phyloP scores from a whole-genome alignment of 2,113 vertebrate species.

The Solea solea region DNA sequence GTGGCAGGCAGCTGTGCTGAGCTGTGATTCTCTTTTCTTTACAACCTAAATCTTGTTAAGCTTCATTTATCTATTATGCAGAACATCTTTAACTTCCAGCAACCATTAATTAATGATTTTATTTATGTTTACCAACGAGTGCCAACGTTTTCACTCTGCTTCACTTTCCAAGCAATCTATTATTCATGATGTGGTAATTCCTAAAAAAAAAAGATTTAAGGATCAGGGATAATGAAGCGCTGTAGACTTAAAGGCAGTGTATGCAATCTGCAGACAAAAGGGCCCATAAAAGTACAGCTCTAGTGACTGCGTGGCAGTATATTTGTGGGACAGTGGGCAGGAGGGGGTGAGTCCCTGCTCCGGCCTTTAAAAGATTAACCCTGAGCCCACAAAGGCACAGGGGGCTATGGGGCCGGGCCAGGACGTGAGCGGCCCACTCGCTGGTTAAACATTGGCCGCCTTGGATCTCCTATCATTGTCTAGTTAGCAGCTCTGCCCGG shows the following conservation, averaged over 20 bases:
- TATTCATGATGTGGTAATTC: slow-evolving; percentile 59
- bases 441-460: slow-evolving; percentile 78
- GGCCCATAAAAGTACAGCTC: slow-evolving; percentile 69
- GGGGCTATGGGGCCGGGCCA: slow-evolving; percentile 50
- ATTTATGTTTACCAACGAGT: slow-evolving; percentile 27
- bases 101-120: slow-evolving; percentile 18
- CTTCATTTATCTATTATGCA: slow-evolving; percentile 10
- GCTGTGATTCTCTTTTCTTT: background rate
- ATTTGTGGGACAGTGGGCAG: slow-evolving; percentile 69
- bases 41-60: background rate
- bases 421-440: slow-evolving; percentile 64
- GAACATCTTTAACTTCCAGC: slow-evolving; percentile 11
- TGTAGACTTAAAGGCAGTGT: slow-evolving; percentile 39
- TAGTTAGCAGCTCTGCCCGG: slow-evolving; percentile 66
- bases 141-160: slow-evolving; percentile 14
- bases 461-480: slow-evolving; percentile 73
- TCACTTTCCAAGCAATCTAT: slow-evolving; percentile 36
- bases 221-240: slow-evolving; percentile 27
- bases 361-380: slow-evolving; percentile 77
- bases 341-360: slow-evolving; percentile 44
- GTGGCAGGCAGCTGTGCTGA: slow-evolving; percentile 30
- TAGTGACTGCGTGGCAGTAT: slow-evolving; percentile 75
- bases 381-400: slow-evolving; percentile 68
- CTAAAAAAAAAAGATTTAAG: slow-evolving; percentile 36
- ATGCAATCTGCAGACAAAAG: slow-evolving; percentile 60